These are phyloP conservation scores for Nemotelus nigrinus DNA, from an alignment of 2,888 invertebrate genomes.

Conservation along the genomic window DNA sequence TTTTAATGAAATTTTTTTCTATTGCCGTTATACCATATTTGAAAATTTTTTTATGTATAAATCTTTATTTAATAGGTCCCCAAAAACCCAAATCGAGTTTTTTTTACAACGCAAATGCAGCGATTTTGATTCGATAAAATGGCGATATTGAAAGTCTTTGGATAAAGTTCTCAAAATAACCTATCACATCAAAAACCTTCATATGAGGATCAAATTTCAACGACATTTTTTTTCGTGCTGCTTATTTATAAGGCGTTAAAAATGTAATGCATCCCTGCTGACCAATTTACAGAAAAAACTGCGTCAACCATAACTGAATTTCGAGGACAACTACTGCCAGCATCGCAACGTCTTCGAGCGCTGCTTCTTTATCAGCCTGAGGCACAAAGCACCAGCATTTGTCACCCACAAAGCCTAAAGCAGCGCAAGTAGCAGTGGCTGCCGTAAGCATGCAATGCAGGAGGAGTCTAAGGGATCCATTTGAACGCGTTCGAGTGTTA, in stretches of 20 bases:
- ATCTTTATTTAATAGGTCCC: background rate
- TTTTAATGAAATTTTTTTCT: background rate
- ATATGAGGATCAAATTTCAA: slow-evolving; percentile 13
- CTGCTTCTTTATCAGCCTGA: background rate
- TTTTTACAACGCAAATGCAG: too few relatives aligned
- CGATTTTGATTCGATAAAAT: too few relatives aligned
- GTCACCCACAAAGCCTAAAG: slow-evolving; percentile 2
- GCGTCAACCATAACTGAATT: slow-evolving; percentile 36
- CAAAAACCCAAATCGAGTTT: background rate
- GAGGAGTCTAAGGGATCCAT: slow-evolving; percentile 25
- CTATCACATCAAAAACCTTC: background rate
- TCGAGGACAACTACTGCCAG: slow-evolving; percentile 32
- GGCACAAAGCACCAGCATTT: slow-evolving; percentile 2
- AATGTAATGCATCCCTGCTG: slow-evolving; percentile 48
- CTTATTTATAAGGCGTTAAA: slow-evolving; percentile 46
- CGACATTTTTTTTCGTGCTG: slow-evolving; percentile 5
- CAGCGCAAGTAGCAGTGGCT: background rate
- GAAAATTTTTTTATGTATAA: background rate
- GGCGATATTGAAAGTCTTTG: too few relatives aligned
- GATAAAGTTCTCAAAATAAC: too few relatives aligned
- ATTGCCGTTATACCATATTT: background rate
- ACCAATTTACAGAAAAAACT: slow-evolving; percentile 19
- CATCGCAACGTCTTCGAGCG: background rate
- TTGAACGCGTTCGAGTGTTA: slow-evolving; percentile 31
- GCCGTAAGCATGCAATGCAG: background rate